Conservation (phyloP, 2,797 vertebrate species). For the Lacerta agilis region DNA sequence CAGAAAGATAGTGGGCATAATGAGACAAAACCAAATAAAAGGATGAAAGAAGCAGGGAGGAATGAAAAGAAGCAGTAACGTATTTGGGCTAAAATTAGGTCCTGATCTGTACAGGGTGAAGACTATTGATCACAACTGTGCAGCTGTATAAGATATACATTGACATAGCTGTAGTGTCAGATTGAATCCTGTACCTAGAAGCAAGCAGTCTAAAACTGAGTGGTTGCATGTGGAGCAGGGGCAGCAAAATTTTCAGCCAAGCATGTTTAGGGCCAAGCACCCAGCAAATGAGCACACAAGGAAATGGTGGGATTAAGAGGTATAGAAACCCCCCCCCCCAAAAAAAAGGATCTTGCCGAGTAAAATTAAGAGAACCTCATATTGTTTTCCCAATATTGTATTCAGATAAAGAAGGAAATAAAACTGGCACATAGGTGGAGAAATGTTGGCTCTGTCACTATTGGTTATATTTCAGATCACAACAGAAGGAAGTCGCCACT, state of each 20-base stretch:
- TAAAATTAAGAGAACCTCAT: not conserved
- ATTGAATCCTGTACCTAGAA: not conserved
- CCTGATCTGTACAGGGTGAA: not conserved
- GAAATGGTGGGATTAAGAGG: not conserved
- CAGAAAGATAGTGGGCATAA: not conserved
- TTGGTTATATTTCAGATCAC: slow-evolving; percentile 37
- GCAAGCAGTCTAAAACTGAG: not conserved
- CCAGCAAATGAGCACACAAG: not conserved
- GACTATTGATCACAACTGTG: not conserved
- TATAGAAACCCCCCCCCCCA: not conserved
- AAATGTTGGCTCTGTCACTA: not conserved
- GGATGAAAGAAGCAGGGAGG: not conserved
- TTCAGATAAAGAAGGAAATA: not conserved
- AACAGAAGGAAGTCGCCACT: slow-evolving; percentile 27
- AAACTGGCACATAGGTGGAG: not conserved
- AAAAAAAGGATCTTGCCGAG: not conserved
- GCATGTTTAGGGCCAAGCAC: not conserved
- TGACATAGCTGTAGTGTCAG: not conserved
- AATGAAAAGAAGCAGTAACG: not conserved
- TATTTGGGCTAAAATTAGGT: not conserved
- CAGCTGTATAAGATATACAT: not conserved
- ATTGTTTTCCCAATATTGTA: not conserved
- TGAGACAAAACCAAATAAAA: not conserved
- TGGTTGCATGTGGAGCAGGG: not conserved
- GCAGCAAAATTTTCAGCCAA: not conserved